These are phyloP conservation scores for Yasuhikotakia modesta DNA, from an alignment of 2,797 vertebrate species.

Conservation along the genomic window DNA sequence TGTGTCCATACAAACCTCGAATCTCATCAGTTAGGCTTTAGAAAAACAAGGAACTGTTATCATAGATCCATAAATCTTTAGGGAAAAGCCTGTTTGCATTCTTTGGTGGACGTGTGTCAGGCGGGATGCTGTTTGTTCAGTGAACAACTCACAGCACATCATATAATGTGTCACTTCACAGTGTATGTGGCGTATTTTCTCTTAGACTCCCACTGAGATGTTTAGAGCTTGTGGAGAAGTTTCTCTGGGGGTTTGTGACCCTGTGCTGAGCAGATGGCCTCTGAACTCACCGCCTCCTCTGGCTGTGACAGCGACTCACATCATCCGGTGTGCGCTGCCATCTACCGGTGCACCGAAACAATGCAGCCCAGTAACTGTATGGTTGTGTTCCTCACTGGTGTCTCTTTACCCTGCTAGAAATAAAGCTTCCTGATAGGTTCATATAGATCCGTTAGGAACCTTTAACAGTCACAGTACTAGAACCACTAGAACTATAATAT, in stretches of 20 bases:
- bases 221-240: slow-evolving; percentile 17
- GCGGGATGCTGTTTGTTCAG: slow-evolving; percentile 13
- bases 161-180: slow-evolving; percentile 41
- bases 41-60: not conserved
- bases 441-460: too few species aligned
- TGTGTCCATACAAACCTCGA: too few species aligned
- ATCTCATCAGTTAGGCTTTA: too few species aligned
- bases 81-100: slow-evolving; percentile 21
- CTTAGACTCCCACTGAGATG: slow-evolving; percentile 17
- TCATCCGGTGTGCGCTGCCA: not conserved
- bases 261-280: slow-evolving; percentile 22
- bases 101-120: slow-evolving; percentile 23
- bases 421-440: too few species aligned
- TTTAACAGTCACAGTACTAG: too few species aligned
- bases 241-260: slow-evolving; percentile 30
- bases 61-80: not conserved
- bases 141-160: slow-evolving; percentile 28
- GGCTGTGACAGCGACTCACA: not conserved
- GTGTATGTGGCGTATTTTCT: slow-evolving; percentile 28
- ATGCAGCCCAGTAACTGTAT: not conserved
- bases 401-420: too few species aligned
- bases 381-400: too few species aligned
- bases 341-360: slow-evolving; percentile 19
- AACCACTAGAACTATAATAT: too few species aligned
- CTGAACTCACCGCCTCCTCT: slow-evolving; percentile 12